Conservation (phyloP, 2,888 invertebrate genomes). For the Dryobotodes eremita region DNA sequence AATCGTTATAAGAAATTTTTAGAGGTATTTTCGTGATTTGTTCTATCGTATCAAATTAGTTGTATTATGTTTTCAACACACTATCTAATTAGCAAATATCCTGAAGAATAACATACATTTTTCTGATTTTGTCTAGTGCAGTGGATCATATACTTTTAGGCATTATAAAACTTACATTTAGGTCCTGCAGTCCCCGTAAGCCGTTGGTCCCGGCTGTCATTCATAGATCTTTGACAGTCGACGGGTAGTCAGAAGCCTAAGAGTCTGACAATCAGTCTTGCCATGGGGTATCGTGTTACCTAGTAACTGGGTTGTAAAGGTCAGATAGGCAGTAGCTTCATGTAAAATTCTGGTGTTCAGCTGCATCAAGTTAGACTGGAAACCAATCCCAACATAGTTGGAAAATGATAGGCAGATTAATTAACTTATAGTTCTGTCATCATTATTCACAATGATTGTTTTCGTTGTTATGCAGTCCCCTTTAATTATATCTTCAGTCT, state of each 20-base stretch:
- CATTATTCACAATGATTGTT: constrained; percentile 20
- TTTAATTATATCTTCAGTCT: constrained; percentile 35
- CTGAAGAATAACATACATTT: too few relatives aligned
- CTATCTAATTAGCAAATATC: too few relatives aligned
- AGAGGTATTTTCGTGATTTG: too few relatives aligned
- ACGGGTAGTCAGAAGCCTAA: neutral
- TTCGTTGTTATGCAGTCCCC: neutral
- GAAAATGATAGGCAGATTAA: neutral
- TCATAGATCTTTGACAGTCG: neutral
- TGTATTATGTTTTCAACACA: too few relatives aligned
- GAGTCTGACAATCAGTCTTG: neutral
- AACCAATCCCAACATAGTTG: neutral
- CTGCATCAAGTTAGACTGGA: neutral
- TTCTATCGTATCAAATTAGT: too few relatives aligned
- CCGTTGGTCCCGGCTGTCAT: neutral
- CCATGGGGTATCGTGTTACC: neutral
- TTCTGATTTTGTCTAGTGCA: too few relatives aligned
- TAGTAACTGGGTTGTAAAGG: neutral
- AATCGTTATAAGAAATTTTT: too few relatives aligned
- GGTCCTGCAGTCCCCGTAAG: too few relatives aligned
- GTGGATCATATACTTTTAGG: too few relatives aligned
- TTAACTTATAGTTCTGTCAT: constrained; percentile 2
- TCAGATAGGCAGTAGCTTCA: neutral
- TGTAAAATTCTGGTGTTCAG: neutral
- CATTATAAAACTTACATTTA: too few relatives aligned